Evolutionary conservation across 2,888 invertebrate genomes (phyloP), one percentile per base, ranked within the genome.

Genomic region (Meiosimyza platycephala): DNA sequence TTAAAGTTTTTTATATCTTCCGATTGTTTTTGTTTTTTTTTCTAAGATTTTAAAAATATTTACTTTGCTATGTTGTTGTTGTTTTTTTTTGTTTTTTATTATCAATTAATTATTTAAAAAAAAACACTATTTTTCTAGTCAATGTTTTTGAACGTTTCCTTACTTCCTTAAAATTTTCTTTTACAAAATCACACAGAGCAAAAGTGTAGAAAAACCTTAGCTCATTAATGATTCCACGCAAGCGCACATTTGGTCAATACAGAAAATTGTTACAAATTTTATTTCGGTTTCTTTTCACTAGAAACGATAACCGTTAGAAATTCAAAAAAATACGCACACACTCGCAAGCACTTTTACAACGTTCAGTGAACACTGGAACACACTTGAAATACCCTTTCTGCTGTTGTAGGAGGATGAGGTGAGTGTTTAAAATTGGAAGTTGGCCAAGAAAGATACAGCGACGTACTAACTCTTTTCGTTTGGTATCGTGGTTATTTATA

Each of bases 401-500:
- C 22, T 18, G 33, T 12, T 47, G n/a, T 3, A 57, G 50, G 51
- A 11, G 15, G 13, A 11, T 18, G n/a, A 16, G 15, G 54, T 54
- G 55, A 22, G n/a, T 18, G 28, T 13, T 22, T 59, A 15, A 11
- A 12, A n/a, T 63, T 54, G 54, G 55, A 63, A 40, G 62, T 63
- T 70, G 62, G 54, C 70, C 62, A 54, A 54, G 63, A 70, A 63
- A 70, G 70, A 70, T 54, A 54, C 79, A 79, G 77, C 79, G 80
- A 78, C 80, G 74, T 80, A 84, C 84, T 84, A 83, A 85, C 83
- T 81, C 78, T 78, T 74, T 78, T 74, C 78, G 79, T 78, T 79
- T 78, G 80, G 79, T 78, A 80, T 82, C 82, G 80, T 79, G 76
- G 84, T 80, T 86, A 85, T 82, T 85, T 85, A 85, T 85, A 85